Percentiles rank a stretch among this genome's conserved stretches.
phyloP scores from a whole-genome alignment of 53 echinoderm and acorn worm species.

The Holothuria leucospilota region DNA sequence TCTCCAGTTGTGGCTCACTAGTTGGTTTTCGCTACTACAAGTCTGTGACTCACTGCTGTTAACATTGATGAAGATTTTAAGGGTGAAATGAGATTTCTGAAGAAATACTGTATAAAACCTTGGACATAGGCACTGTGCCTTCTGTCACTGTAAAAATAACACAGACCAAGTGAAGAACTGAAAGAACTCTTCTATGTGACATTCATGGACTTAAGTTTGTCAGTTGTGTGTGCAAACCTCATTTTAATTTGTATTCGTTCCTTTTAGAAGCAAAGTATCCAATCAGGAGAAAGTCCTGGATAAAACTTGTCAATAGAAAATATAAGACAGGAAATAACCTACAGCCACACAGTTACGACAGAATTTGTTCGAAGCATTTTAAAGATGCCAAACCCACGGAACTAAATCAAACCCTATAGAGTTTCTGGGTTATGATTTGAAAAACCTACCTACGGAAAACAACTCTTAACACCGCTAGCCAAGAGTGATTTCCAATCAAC shows the following conservation, averaged over 20 bases:
- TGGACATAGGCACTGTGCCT: constrained; percentile 25
- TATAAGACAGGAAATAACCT: constrained; percentile 7
- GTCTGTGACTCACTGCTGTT: no score
- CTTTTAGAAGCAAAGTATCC: constrained; percentile 53
- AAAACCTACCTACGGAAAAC: neutral
- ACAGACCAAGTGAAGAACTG: constrained; percentile 38
- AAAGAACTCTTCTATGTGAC: constrained; percentile 43
- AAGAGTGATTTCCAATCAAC: neutral
- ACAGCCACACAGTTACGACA: neutral
- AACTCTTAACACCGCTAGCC: neutral
- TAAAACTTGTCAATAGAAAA: constrained; percentile 43
- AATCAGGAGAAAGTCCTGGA: constrained; percentile 44
- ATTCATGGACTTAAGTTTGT: constrained; percentile 54
- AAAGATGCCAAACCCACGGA: constrained; percentile 45
- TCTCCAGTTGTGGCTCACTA: no score
- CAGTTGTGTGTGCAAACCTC: constrained; percentile 62
- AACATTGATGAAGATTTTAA: no score
- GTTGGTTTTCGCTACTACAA: no score
- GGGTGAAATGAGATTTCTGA: neutral
- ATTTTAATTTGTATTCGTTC: constrained; percentile 58
- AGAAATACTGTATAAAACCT: no score
- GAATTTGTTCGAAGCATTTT: constrained; percentile 58
- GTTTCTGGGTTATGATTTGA: no score
- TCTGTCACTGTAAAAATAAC: constrained; percentile 50
- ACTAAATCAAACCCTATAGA: no score